Base-by-base conservation (phyloP, 2,888 invertebrate genomes). In the Drosophila mulleri region DNA sequence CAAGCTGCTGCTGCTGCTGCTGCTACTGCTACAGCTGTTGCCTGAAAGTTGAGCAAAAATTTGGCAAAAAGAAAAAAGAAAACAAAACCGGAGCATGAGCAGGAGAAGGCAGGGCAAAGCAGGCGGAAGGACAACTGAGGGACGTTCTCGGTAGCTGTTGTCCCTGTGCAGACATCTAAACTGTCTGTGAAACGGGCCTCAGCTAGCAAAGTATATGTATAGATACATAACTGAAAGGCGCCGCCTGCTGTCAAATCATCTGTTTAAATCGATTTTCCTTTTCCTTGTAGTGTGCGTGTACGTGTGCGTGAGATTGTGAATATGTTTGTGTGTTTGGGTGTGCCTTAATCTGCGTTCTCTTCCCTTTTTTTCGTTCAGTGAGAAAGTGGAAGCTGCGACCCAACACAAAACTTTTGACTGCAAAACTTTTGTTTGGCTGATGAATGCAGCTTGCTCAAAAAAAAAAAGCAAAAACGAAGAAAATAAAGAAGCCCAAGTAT, bases 211-310 rank as follows among this genome's bases (percentile, higher is more conserved):
- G 67, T 75, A 75, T 71, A 70, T 70, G 52, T 71, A 75, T 70
- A 56, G 59, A 59, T 59, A 59, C 59, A 59, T 48, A 59, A 59
- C 59, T 48, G 45, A 52, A 53, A 56, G 67, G 41, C 69, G 74
- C 67, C 69, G 74, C 67, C 72, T 76, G 70, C 63, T 82, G 82
- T 73, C 85, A 87, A 85, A 85, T 85, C 85, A 85, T 85, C 89
- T 85, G 85, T 85, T 89, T 76, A 75, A 85, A 85, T 89, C 89
- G 85, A 85, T 85, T 88, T 89, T 84, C 64, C 50, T 47, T 75
- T 61, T 67, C 72, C 76, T 77, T 81, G 78, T 74, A 83, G 69
- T 73, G 48, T 75, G 75, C 47, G 64, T 44, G 48, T 52, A 62
- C n/a, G 23, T 37, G 12, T 56, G 11, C 37, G 9, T 42, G 35